Conservation (phyloP, 2,888 invertebrate species). For the Apotomis betuletana region DNA sequence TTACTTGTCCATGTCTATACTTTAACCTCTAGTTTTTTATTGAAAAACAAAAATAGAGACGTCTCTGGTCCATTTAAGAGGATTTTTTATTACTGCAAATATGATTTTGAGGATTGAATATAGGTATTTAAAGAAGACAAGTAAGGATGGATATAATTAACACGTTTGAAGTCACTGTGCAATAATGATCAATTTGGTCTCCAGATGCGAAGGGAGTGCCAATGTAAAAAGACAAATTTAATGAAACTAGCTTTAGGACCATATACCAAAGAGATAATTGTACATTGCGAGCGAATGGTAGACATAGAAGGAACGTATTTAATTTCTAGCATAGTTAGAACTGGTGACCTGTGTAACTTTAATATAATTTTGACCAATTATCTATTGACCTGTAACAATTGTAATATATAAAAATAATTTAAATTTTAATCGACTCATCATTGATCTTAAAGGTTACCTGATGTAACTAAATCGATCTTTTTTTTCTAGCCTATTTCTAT, state of each 20-base stretch:
- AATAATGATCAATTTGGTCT: constrained; percentile 43
- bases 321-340: constrained; percentile 75
- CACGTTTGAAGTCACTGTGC: constrained; percentile 47
- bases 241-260: constrained; percentile 75
- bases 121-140: background rate
- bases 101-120: too few relatives aligned
- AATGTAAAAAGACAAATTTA: constrained; percentile 71
- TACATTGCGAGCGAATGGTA: constrained; percentile 76
- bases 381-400: constrained; percentile 55
- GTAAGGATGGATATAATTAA: constrained; percentile 14
- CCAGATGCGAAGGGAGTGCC: constrained; percentile 64
- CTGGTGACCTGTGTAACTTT: constrained; percentile 71
- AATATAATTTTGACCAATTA: constrained; percentile 69
- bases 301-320: constrained; percentile 69
- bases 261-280: constrained; percentile 82
- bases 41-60: too few relatives aligned
- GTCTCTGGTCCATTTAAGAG: too few relatives aligned
- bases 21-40: too few relatives aligned
- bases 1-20: background rate
- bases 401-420: constrained; percentile 47
- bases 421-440: constrained; percentile 49
- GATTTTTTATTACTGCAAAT: too few relatives aligned
- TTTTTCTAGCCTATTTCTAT: constrained; percentile 16
- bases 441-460: constrained; percentile 44
- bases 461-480: constrained; percentile 23